Evolutionary conservation across 2,113 vertebrate genomes (phyloP).

Genomic region (Protomyctophum bolini): DNA sequence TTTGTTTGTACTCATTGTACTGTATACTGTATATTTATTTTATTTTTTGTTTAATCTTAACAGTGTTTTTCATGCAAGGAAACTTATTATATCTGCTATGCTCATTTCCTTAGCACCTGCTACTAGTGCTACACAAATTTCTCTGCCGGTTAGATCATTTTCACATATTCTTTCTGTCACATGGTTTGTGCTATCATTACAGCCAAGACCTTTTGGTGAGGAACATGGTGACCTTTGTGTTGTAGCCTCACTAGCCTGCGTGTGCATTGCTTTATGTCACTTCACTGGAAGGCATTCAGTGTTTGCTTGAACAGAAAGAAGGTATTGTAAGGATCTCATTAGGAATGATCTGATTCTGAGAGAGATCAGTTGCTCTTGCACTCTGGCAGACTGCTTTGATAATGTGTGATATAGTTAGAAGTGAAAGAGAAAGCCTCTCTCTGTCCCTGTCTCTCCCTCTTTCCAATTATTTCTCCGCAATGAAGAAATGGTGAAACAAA

Average conservation of each 20-base stretch:
- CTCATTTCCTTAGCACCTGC: neutral
- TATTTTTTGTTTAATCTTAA: no score
- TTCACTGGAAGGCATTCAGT: neutral
- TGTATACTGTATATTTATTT: neutral
- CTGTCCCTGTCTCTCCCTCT: slow-evolving; percentile 13
- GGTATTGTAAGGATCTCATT: neutral
- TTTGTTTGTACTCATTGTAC: neutral
- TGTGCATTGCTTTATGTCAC: neutral
- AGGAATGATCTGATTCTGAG: slow-evolving; percentile 8
- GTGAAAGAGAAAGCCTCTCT: slow-evolving; percentile 24
- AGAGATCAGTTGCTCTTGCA: neutral
- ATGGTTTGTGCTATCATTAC: neutral
- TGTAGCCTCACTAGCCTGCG: neutral
- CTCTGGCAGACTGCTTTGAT: slow-evolving; percentile 7
- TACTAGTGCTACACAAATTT: neutral
- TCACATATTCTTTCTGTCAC: neutral
- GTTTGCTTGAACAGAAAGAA: slow-evolving; percentile 1
- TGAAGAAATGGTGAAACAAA: slow-evolving; percentile 8
- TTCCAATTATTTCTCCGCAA: slow-evolving; percentile 1
- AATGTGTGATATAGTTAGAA: neutral
- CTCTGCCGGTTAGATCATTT: neutral
- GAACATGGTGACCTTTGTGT: neutral
- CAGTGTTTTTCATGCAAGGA: no score
- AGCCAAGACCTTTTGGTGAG: neutral
- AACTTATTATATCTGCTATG: neutral